These are phyloP conservation scores for Onychomys arenicola DNA, from an alignment of 2,797 vertebrate species.

Conservation along the genomic window DNA sequence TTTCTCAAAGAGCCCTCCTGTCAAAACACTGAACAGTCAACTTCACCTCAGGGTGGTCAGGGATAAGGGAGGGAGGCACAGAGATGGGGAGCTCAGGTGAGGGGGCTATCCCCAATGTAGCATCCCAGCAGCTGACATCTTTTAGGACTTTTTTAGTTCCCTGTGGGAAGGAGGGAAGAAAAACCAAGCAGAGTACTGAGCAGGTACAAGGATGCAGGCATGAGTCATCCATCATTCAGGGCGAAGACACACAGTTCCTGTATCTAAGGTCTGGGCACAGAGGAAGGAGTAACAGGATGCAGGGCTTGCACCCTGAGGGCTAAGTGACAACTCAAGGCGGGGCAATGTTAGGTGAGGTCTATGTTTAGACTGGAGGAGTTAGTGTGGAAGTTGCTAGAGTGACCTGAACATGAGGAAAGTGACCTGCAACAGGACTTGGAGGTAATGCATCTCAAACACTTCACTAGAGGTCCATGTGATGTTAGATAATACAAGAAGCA, in stretches of 20 bases:
- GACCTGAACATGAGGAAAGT: not conserved
- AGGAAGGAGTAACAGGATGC: not conserved
- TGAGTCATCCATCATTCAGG: no score
- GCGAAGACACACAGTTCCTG: not conserved
- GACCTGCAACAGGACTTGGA: not conserved
- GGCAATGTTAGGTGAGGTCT: not conserved
- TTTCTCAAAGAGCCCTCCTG: not conserved
- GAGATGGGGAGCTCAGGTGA: not conserved
- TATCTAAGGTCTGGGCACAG: not conserved
- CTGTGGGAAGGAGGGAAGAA: not conserved
- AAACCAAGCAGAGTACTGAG: not conserved
- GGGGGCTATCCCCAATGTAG: no score
- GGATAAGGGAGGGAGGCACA: not conserved
- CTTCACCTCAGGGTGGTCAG: not conserved
- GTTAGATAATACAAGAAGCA: not conserved
- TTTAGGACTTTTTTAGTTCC: not conserved
- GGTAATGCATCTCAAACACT: no score
- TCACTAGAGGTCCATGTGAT: accelerated
- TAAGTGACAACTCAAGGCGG: not conserved
- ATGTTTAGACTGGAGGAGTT: not conserved
- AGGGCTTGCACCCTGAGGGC: not conserved
- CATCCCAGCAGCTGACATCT: not conserved
- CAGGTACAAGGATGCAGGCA: not conserved
- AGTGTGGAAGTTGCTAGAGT: not conserved
- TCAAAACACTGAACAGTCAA: not conserved